Evolutionary conservation across 2,888 invertebrate genomes (phyloP).

Genomic region (Sesia apiformis): DNA sequence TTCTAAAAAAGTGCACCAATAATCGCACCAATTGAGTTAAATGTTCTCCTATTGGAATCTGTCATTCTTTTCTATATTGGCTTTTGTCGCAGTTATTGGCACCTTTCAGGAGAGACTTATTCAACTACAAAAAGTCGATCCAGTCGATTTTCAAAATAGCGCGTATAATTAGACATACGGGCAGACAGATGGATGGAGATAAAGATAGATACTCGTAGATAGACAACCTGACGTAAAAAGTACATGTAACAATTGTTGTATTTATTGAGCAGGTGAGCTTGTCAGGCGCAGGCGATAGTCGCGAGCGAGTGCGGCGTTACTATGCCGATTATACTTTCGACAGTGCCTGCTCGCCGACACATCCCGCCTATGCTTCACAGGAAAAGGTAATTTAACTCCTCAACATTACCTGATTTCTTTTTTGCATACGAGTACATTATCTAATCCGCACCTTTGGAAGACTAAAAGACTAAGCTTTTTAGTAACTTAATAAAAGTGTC

Average conservation of each 20-base stretch:
- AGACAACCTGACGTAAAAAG: too few species aligned
- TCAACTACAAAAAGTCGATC: too few species aligned
- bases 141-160: too few species aligned
- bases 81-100: too few species aligned
- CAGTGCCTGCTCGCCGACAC: slow-evolving; percentile 59
- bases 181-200: too few species aligned
- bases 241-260: neutral
- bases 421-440: neutral
- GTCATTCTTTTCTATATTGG: too few species aligned
- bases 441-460: neutral
- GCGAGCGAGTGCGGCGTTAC: slow-evolving; percentile 76
- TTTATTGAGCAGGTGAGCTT: slow-evolving; percentile 65
- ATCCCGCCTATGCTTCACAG: slow-evolving; percentile 67
- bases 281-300: slow-evolving; percentile 79
- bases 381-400: slow-evolving; percentile 39
- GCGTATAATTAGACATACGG: too few species aligned
- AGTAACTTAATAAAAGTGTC: neutral
- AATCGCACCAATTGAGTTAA: too few species aligned
- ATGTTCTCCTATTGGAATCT: too few species aligned
- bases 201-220: too few species aligned
- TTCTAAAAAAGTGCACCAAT: too few species aligned
- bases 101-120: too few species aligned
- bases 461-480: neutral
- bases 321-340: slow-evolving; percentile 79
- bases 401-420: neutral